phyloP scores from a whole-genome alignment of 53 echinoderm and acorn worm species.

The Stichopus horrens region DNA sequence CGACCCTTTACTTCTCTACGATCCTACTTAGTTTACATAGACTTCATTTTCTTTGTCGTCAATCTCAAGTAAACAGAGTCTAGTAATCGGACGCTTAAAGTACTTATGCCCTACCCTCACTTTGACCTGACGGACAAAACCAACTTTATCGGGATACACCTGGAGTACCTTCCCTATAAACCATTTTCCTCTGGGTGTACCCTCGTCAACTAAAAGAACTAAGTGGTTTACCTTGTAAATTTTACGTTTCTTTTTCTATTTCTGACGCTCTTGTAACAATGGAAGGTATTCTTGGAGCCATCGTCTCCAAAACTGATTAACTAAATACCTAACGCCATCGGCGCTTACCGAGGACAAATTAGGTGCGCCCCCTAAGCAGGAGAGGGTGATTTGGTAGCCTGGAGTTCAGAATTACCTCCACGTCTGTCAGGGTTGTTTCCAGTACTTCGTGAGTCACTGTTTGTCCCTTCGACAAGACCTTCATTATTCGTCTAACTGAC shows the following conservation, averaged over 20 bases:
- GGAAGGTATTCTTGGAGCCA: conserved; percentile 67
- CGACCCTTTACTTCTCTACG: no score
- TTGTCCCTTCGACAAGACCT: conserved; percentile 5
- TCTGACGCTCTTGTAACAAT: conserved; percentile 61
- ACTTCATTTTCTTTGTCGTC: no score
- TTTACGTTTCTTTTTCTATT: conserved; percentile 46
- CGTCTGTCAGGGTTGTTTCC: no score
- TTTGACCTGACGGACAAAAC: background rate
- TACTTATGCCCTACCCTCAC: conserved; percentile 23
- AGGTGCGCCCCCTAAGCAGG: conserved; percentile 36
- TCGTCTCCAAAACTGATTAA: conserved; percentile 61
- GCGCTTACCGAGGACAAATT: conserved; percentile 38
- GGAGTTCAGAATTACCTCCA: conserved; percentile 65
- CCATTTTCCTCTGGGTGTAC: conserved; percentile 60
- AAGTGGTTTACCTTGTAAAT: conserved; percentile 56
- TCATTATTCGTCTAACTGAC: background rate
- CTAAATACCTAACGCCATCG: conserved; percentile 65
- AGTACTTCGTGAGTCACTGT: no score
- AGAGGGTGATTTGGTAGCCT: conserved; percentile 69
- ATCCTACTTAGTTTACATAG: no score
- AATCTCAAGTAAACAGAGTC: conserved; percentile 39
- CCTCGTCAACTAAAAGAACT: conserved; percentile 56
- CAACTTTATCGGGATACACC: background rate
- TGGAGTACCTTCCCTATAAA: conserved; percentile 37
- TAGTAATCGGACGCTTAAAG: conserved; percentile 31